A percentile compares a stretch with the other conserved stretches of the same genome.
Conservation (phyloP, 2,113 vertebrate species). For the Henicopernis longicauda region DNA sequence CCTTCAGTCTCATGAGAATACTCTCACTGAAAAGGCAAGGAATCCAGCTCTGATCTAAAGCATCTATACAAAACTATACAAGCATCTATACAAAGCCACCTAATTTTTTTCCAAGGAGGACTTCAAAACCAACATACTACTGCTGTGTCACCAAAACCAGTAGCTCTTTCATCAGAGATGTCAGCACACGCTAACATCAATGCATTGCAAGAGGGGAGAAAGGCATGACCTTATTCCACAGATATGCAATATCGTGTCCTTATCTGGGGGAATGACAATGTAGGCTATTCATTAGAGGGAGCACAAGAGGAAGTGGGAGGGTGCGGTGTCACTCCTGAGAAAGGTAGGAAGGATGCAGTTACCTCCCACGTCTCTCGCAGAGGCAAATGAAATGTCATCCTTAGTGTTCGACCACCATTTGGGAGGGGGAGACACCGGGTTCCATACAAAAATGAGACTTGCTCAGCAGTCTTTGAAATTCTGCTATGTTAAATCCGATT, state of each 20-base stretch:
- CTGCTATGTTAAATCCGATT: background rate
- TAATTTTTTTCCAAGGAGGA: background rate
- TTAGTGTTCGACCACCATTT: background rate
- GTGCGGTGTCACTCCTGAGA: background rate
- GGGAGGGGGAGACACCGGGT: background rate
- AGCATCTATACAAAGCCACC: background rate
- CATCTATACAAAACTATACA: background rate
- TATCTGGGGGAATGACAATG: background rate
- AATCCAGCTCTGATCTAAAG: background rate
- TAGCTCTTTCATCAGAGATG: background rate
- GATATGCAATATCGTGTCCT: too few species aligned
- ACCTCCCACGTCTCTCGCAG: background rate
- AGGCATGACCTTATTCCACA: background rate
- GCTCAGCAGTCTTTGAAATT: background rate
- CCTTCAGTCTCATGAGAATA: background rate
- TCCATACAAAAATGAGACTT: background rate
- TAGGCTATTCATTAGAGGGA: background rate
- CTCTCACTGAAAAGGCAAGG: background rate
- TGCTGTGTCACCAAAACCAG: background rate
- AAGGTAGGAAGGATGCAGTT: background rate
- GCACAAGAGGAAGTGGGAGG: background rate
- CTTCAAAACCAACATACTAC: background rate
- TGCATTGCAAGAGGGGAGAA: background rate
- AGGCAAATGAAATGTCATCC: background rate
- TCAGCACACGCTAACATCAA: background rate